Percentiles rank a stretch among this genome's conserved stretches.
Conservation (phyloP, 2,797 vertebrate species). For the Parambassis ranga region DNA sequence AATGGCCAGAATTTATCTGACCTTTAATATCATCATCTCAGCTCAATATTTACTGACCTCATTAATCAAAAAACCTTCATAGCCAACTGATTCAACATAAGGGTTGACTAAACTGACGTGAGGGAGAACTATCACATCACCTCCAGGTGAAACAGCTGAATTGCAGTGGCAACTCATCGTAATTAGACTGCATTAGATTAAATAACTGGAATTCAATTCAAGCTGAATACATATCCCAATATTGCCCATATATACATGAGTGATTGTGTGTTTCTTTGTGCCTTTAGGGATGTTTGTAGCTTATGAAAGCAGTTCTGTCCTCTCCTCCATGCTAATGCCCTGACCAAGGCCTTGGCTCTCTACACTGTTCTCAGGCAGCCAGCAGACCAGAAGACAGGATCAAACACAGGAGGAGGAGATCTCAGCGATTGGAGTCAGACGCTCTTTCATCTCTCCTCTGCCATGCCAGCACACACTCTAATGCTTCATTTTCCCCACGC, state of each 20-base stretch:
- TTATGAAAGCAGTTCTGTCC: conserved; percentile 59
- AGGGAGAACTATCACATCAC: no score
- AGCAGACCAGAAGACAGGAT: conserved; percentile 64
- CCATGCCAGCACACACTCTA: conserved; percentile 55
- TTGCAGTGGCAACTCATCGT: background rate
- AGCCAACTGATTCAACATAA: no score
- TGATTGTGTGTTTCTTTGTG: conserved; percentile 22
- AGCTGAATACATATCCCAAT: background rate
- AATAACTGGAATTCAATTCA: background rate
- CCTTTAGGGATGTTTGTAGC: conserved; percentile 25
- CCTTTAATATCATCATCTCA: no score
- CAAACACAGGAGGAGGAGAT: conserved; percentile 70
- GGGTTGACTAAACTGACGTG: no score
- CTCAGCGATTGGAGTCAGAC: conserved; percentile 66
- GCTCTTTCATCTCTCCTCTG: conserved; percentile 71
- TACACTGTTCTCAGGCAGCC: conserved; percentile 34
- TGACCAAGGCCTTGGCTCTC: conserved; percentile 45
- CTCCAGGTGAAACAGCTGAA: background rate
- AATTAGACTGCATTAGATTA: background rate
- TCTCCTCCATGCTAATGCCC: conserved; percentile 65
- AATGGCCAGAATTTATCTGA: no score
- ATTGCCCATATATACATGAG: background rate
- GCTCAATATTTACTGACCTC: no score
- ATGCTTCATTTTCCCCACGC: conserved; percentile 58
- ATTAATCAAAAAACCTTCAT: no score